A percentile compares a stretch with the other conserved stretches of the same genome.
Evolutionary conservation across 2,888 invertebrate species (phyloP).

Genomic region (Hypomecis atomaria): DNA sequence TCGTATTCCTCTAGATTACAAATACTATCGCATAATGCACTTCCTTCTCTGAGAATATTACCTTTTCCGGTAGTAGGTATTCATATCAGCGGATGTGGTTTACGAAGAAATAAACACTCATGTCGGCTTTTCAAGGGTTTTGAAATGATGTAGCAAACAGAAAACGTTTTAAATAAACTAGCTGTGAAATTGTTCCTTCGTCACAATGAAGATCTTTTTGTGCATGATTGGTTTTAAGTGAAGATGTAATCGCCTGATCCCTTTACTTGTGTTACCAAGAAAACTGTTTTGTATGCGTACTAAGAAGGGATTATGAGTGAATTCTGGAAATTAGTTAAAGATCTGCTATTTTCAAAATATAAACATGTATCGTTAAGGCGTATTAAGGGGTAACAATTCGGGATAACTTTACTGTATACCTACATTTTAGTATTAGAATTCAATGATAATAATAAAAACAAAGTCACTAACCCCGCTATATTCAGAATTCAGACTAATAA

Average conservation of each 20-base stretch:
- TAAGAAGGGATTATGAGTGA: constrained; percentile 26
- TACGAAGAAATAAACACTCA: constrained; percentile 36
- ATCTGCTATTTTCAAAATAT: neutral
- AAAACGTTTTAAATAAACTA: constrained; percentile 45
- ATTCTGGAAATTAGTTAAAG: constrained; percentile 24
- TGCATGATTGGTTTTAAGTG: constrained; percentile 51
- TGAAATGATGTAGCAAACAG: constrained; percentile 29
- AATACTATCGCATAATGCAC: constrained; percentile 45
- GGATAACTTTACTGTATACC: neutral
- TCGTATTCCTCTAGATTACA: constrained; percentile 28
- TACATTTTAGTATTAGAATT: too few relatives aligned
- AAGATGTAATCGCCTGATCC: constrained; percentile 55
- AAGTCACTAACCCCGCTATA: too few relatives aligned
- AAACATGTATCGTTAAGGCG: neutral
- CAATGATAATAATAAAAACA: too few relatives aligned
- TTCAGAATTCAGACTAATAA: too few relatives aligned
- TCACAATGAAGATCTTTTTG: constrained; percentile 44
- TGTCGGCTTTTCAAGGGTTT: constrained; percentile 33
- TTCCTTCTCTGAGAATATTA: constrained; percentile 43
- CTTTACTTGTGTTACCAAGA: constrained; percentile 49
- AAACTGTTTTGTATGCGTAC: constrained; percentile 49
- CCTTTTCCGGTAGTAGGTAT: constrained; percentile 37
- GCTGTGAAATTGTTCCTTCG: constrained; percentile 51
- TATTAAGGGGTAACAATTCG: too few relatives aligned
- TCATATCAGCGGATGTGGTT: constrained; percentile 36